These are phyloP conservation scores for Brachionus sp. DNA, from an alignment of 1,140 invertebrate species.

Conservation along the genomic window DNA sequence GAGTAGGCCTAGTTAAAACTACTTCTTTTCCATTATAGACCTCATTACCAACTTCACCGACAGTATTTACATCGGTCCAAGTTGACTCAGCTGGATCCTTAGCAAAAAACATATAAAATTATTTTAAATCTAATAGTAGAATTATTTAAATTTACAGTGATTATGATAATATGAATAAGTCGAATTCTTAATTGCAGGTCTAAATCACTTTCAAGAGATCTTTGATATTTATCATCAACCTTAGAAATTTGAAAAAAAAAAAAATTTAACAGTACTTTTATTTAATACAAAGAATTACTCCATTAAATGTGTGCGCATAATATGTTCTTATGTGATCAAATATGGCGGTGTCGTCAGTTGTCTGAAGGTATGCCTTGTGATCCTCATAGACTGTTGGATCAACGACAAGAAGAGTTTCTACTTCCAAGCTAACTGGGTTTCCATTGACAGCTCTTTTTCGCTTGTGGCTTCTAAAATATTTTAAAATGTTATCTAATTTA, in stretches of 20 bases:
- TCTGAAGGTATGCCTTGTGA: not conserved
- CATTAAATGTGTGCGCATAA: slow-evolving; percentile 22
- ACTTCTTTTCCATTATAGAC: slow-evolving; percentile 28
- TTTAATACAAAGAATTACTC: not conserved
- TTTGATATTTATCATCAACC: slow-evolving; percentile 24
- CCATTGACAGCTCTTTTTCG: slow-evolving; percentile 5
- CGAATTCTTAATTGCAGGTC: not conserved
- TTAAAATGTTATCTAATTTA: too few species aligned
- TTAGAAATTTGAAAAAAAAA: not conserved
- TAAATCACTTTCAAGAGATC: not conserved
- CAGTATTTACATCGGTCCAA: not conserved
- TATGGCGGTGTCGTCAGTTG: not conserved
- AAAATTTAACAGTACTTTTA: too few species aligned
- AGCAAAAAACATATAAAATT: not conserved
- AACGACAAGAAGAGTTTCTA: slow-evolving; percentile 5
- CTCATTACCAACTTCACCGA: not conserved
- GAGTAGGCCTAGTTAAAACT: not conserved
- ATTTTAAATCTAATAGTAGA: too few species aligned
- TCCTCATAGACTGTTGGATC: slow-evolving; percentile 20
- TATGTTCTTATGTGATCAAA: slow-evolving; percentile 16
- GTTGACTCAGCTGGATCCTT: not conserved
- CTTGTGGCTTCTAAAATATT: not conserved
- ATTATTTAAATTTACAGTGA: not conserved
- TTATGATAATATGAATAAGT: not conserved
- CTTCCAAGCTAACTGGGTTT: not conserved